A percentile compares a stretch with the other conserved stretches of the same genome.
Evolutionary conservation across 2,797 vertebrate species (phyloP).

Genomic region (Moxostoma hubbsi): DNA sequence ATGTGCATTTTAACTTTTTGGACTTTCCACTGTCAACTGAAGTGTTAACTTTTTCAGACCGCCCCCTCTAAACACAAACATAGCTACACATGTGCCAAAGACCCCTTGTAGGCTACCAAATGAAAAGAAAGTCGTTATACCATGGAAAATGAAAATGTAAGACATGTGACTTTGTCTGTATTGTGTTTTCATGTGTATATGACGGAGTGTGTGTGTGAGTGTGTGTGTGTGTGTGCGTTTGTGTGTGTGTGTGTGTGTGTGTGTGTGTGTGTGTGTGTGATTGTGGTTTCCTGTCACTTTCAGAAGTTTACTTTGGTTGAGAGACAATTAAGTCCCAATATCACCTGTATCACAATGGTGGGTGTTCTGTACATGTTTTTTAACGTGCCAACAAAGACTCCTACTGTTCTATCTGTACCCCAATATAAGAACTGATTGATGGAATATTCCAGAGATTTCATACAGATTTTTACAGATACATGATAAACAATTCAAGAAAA

Average conservation of each 20-base stretch:
- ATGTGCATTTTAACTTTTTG: neutral
- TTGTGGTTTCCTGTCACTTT: constrained; percentile 75
- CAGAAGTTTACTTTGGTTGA: neutral
- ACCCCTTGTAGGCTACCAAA: neutral
- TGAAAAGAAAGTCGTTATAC: constrained; percentile 39
- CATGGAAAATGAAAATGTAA: constrained; percentile 47
- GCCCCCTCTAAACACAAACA: constrained; percentile 1
- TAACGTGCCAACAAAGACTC: neutral
- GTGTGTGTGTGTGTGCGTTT: constrained; percentile 3
- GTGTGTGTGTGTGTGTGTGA: constrained; percentile 18
- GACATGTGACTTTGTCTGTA: constrained; percentile 53
- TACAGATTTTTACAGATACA: neutral
- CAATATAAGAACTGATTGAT: neutral
- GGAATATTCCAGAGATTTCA: constrained; percentile 17
- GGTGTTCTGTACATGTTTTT: neutral
- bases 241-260: neutral
- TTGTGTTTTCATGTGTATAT: constrained; percentile 28
- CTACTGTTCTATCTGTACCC: constrained; percentile 18
- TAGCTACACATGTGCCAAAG: neutral
- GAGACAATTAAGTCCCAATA: neutral
- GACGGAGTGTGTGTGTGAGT: too few relatives aligned
- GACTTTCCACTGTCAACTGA: constrained; percentile 70
- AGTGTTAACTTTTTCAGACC: constrained; percentile 14
- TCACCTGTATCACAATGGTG: constrained; percentile 12
- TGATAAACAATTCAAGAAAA: constrained; percentile 27